phyloP scores from a whole-genome alignment of 2,113 vertebrate species.

The Ptilorrhoa leucosticta region DNA sequence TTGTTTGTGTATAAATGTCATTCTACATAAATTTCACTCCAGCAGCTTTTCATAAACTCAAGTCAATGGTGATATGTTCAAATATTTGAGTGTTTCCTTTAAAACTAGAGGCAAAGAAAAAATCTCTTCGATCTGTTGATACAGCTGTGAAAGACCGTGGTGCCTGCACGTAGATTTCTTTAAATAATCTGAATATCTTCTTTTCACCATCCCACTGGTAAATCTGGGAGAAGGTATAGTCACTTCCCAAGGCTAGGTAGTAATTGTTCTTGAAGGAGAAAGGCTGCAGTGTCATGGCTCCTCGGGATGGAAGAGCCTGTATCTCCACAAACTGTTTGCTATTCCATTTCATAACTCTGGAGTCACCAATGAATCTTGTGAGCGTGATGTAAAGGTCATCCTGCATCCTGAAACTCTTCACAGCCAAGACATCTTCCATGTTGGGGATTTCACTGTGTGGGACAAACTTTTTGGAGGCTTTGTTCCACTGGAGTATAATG shows the following conservation, averaged over 20 bases:
- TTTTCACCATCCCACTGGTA: constrained; percentile 90
- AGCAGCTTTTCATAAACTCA: constrained; percentile 84
- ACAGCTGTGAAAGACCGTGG: constrained; percentile 95
- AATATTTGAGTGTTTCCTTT: constrained; percentile 97
- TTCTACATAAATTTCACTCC: neutral
- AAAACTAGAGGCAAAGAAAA: constrained; percentile 96
- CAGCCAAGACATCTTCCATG: constrained; percentile 95
- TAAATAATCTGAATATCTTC: constrained; percentile 88
- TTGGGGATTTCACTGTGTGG: constrained; percentile 90
- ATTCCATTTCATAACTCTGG: constrained; percentile 91
- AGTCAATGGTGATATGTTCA: constrained; percentile 90
- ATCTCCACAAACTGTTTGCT: constrained; percentile 90
- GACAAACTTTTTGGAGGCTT: constrained; percentile 86
- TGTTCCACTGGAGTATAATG: constrained; percentile 95
- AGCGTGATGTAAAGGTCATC: constrained; percentile 89
- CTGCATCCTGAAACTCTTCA: constrained; percentile 90
- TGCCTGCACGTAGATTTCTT: constrained; percentile 94
- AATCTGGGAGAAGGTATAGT: constrained; percentile 97
- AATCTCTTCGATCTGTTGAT: constrained; percentile 92
- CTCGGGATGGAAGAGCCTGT: constrained; percentile 91
- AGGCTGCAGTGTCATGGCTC: constrained; percentile 95
- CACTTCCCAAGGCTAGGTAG: constrained; percentile 94
- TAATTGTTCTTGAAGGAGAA: constrained; percentile 88
- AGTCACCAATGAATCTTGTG: constrained; percentile 96
- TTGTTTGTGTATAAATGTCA: constrained; percentile 32